phyloP scores from a whole-genome alignment of 2,113 vertebrate genomes.

The Pedionomus torquatus region DNA sequence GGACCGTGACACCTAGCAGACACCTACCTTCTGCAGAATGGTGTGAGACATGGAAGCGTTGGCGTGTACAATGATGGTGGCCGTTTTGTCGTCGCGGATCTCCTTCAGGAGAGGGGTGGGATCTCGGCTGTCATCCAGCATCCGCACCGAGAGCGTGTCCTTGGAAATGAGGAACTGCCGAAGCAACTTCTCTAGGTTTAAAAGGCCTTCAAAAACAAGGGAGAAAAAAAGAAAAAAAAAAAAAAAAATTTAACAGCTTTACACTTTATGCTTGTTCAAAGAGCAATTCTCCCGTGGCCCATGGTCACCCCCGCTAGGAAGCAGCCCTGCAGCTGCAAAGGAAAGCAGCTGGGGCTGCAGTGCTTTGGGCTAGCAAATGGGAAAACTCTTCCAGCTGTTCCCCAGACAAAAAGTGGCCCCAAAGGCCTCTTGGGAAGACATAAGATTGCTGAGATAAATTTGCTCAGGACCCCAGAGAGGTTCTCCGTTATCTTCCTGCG shows the following conservation, averaged over 20 bases:
- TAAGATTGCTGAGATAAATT: neutral
- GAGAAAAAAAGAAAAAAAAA: neutral
- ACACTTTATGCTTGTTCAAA: neutral
- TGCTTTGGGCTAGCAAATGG: neutral
- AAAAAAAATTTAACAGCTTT: neutral
- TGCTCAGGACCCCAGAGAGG: neutral
- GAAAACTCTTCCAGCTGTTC: neutral
- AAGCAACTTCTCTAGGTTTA: slow-evolving; percentile 96
- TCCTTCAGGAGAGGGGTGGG: slow-evolving; percentile 96
- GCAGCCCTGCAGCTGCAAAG: neutral
- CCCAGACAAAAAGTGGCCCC: neutral
- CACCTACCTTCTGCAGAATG: slow-evolving; percentile 89
- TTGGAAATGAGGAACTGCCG: slow-evolving; percentile 98
- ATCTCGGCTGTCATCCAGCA: slow-evolving; percentile 95
- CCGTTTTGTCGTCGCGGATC: slow-evolving; percentile 96
- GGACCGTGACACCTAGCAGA: accelerated
- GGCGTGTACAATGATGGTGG: slow-evolving; percentile 96
- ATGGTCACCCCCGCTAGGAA: accelerated
- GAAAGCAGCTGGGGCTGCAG: neutral
- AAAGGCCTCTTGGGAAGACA: neutral
- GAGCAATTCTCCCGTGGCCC: neutral
- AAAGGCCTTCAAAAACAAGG: slow-evolving; percentile 82
- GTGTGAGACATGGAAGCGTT: slow-evolving; percentile 96
- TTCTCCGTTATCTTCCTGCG: neutral
- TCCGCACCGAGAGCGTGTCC: slow-evolving; percentile 95